A percentile compares a stretch with the other conserved stretches of the same genome.
These are phyloP conservation scores for Pluvianellus socialis DNA, from an alignment of 2,113 vertebrate species.

Conservation along the genomic window DNA sequence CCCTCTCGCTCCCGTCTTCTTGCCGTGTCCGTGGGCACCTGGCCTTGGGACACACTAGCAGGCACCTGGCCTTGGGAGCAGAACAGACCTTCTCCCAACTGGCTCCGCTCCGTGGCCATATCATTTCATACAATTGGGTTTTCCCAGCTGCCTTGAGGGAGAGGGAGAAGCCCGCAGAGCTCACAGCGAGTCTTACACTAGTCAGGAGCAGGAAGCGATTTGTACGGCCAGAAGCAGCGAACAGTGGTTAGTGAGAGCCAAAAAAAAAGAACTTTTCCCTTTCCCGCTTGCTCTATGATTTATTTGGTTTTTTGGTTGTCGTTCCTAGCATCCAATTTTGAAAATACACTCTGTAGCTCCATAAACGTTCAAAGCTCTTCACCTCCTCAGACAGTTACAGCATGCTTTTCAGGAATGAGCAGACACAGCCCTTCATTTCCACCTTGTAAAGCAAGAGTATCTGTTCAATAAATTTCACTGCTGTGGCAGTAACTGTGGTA, in stretches of 20 bases:
- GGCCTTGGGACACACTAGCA: neutral
- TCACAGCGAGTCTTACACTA: neutral
- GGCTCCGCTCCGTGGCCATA: neutral
- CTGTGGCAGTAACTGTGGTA: neutral
- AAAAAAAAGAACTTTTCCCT: neutral
- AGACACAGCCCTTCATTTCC: neutral
- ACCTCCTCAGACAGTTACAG: neutral
- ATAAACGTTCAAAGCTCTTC: neutral
- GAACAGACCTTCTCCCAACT: slow-evolving; percentile 8
- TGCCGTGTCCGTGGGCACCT: neutral
- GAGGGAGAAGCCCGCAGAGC: neutral
- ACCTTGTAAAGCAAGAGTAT: slow-evolving; percentile 1
- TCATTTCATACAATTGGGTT: neutral
- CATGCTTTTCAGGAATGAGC: neutral
- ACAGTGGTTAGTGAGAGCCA: neutral
- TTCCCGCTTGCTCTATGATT: neutral
- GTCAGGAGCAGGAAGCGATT: neutral
- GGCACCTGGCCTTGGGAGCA: neutral
- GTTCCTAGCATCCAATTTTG: neutral
- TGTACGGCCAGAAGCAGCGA: neutral
- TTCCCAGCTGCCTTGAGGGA: slow-evolving; percentile 1
- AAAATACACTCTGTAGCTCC: neutral
- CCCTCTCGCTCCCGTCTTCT: neutral
- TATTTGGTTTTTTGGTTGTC: neutral
- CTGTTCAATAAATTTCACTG: slow-evolving; percentile 31